Conservation (phyloP, 2,113 vertebrate species). For the Hippocampus barbouri region DNA sequence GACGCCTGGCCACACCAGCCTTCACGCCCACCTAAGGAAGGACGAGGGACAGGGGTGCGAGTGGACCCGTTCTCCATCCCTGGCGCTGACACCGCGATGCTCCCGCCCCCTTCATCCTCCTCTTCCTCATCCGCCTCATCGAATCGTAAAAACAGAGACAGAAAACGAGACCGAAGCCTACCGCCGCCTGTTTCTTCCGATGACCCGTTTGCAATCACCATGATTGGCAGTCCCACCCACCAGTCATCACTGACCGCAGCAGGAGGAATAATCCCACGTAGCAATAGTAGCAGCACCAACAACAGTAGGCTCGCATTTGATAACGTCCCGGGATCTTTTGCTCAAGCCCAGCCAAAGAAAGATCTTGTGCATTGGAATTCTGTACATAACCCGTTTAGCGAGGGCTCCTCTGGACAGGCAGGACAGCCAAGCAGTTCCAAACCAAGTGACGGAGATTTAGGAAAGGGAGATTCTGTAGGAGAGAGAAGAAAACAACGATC, state of each 20-base stretch:
- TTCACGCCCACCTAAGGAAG: conserved; percentile 44
- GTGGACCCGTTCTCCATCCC: conserved; percentile 59
- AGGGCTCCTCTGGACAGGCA: conserved; percentile 20
- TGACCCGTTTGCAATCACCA: conserved; percentile 75
- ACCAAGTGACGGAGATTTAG: conserved; percentile 42
- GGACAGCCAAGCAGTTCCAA: conserved; percentile 21
- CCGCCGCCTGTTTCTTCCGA: conserved; percentile 63
- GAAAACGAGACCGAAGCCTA: conserved; percentile 63
- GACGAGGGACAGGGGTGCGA: conserved; percentile 36
- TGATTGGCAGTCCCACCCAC: conserved; percentile 77
- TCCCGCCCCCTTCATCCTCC: conserved; percentile 53
- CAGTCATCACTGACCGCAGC: conserved; percentile 60
- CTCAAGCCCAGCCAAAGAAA: conserved; percentile 55
- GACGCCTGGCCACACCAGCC: conserved; percentile 46
- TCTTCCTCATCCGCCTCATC: conserved; percentile 45
- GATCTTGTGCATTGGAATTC: conserved; percentile 71
- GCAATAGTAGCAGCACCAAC: conserved; percentile 8
- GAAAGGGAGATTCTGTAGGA: conserved; percentile 36
- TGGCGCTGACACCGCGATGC: conserved; percentile 50
- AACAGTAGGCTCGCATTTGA: conserved; percentile 23
- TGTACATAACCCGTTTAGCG: conserved; percentile 73
- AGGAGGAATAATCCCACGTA: conserved; percentile 21
- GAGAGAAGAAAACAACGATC: conserved; percentile 59
- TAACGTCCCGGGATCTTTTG: conserved; percentile 28
- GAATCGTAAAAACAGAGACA: conserved; percentile 59